These are phyloP conservation scores for Bombyx huttoni DNA, from an alignment of 2,888 invertebrate genomes.

Conservation along the genomic window DNA sequence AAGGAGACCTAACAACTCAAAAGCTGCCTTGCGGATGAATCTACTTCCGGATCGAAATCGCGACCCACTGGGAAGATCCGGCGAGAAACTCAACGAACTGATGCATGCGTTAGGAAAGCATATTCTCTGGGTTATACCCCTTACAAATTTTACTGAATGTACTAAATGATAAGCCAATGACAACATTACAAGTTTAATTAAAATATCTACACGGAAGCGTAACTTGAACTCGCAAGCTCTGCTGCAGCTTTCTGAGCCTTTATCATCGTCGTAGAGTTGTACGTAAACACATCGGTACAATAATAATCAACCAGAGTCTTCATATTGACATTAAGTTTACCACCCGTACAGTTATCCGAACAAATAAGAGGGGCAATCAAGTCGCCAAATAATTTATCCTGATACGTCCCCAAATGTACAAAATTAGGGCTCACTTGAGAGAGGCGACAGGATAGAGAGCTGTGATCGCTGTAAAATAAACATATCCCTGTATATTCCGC, in stretches of 20 bases:
- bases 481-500: constrained; percentile 39
- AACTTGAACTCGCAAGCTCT: constrained; percentile 20
- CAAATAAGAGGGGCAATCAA: constrained; percentile 17
- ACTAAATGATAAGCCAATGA: too few species aligned
- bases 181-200: not conserved
- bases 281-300: constrained; percentile 48
- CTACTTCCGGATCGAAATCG: too few species aligned
- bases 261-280: constrained; percentile 51
- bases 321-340: constrained; percentile 31
- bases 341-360: not conserved
- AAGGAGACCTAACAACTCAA: too few species aligned
- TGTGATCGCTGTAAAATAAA: constrained; percentile 34
- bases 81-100: too few species aligned
- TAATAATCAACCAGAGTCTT: constrained; percentile 41
- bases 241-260: constrained; percentile 38
- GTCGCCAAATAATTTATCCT: constrained; percentile 31
- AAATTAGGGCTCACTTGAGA: constrained; percentile 52
- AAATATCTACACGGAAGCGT: constrained; percentile 16
- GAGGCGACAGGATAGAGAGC: constrained; percentile 31
- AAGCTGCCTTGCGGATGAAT: too few species aligned
- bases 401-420: constrained; percentile 26
- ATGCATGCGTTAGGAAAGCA: too few species aligned
- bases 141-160: too few species aligned
- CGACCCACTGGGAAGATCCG: too few species aligned
- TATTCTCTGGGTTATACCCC: too few species aligned